Evolutionary conservation across 2,888 invertebrate genomes (phyloP).

Genomic region (Nineta flava): DNA sequence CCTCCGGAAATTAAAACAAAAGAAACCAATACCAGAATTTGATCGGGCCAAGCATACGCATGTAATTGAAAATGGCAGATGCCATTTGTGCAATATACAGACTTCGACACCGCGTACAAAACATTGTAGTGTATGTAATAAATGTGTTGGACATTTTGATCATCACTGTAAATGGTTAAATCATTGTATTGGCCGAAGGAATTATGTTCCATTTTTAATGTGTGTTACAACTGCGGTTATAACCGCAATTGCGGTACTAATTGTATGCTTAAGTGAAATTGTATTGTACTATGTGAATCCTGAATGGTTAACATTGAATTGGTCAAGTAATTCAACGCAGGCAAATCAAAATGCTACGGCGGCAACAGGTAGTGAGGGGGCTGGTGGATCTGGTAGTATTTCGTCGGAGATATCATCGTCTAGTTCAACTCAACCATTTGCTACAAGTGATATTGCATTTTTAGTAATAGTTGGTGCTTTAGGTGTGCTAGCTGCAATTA

Average conservation of each 20-base stretch:
- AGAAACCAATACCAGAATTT: slow-evolving; percentile 59
- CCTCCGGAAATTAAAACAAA: slow-evolving; percentile 38
- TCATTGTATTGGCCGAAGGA: slow-evolving; percentile 86
- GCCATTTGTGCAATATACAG: slow-evolving; percentile 79
- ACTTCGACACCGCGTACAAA: slow-evolving; percentile 66
- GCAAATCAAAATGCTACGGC: slow-evolving; percentile 9
- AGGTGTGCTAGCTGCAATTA: slow-evolving; percentile 54
- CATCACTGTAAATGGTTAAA: slow-evolving; percentile 99
- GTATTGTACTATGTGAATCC: slow-evolving; percentile 45
- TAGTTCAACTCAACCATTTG: slow-evolving; percentile 15
- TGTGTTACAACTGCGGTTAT: slow-evolving; percentile 65
- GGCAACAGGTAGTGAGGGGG: slow-evolving; percentile 2
- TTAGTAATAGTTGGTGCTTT: slow-evolving; percentile 43
- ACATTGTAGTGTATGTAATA: slow-evolving; percentile 94
- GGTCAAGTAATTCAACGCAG: slow-evolving; percentile 10
- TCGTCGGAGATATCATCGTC: slow-evolving; percentile 7
- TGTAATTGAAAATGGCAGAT: slow-evolving; percentile 89
- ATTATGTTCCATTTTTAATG: slow-evolving; percentile 71
- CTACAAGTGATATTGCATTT: slow-evolving; percentile 39
- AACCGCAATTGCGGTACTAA: slow-evolving; percentile 51
- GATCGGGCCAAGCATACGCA: slow-evolving; percentile 77
- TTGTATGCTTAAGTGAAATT: slow-evolving; percentile 53
- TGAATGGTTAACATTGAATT: slow-evolving; percentile 34
- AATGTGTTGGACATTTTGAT: slow-evolving; percentile 89
- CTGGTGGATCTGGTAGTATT: neutral